These are phyloP conservation scores for Mactra quadrangularis DNA, from an alignment of 1,140 invertebrate species.

Conservation along the genomic window DNA sequence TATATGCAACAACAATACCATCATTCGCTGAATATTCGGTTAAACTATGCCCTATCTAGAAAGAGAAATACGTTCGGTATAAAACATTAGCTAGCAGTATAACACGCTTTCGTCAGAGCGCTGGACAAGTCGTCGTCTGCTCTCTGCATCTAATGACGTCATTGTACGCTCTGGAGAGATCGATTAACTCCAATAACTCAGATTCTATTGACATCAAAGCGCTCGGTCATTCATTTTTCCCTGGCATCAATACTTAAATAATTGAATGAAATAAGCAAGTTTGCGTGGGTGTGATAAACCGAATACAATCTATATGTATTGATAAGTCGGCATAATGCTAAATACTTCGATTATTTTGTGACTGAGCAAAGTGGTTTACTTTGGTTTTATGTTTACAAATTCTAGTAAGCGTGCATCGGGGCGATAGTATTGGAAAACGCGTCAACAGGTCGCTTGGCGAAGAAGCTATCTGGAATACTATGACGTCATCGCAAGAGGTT, in stretches of 20 bases:
- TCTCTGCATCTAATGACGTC: conserved; percentile 30
- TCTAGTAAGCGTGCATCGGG: conserved; percentile 21
- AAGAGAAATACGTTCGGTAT: background rate
- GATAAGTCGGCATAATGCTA: conserved; percentile 13
- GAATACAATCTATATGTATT: conserved; percentile 12
- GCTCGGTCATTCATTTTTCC: conserved; percentile 35
- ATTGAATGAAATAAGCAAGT: conserved; percentile 35
- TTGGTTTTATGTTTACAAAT: conserved; percentile 44
- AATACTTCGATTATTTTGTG: conserved; percentile 39
- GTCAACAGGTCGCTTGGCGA: conserved; percentile 45
- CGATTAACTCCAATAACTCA: conserved; percentile 40
- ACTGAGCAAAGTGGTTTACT: conserved; percentile 20
- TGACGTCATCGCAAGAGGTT: conserved; percentile 48
- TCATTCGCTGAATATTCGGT: too few species aligned
- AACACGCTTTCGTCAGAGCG: conserved; percentile 38
- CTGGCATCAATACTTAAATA: conserved; percentile 30
- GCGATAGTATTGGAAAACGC: conserved; percentile 40
- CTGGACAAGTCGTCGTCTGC: conserved; percentile 24
- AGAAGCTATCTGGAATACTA: conserved; percentile 26
- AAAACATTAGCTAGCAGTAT: conserved; percentile 23
- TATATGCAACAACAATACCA: too few species aligned
- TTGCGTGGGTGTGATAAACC: conserved; percentile 23
- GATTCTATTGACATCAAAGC: conserved; percentile 37
- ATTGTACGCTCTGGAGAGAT: conserved; percentile 31
- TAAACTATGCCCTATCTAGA: too few species aligned